phyloP scores from a whole-genome alignment of 2,888 invertebrate genomes.

The Torymus tubicola region DNA sequence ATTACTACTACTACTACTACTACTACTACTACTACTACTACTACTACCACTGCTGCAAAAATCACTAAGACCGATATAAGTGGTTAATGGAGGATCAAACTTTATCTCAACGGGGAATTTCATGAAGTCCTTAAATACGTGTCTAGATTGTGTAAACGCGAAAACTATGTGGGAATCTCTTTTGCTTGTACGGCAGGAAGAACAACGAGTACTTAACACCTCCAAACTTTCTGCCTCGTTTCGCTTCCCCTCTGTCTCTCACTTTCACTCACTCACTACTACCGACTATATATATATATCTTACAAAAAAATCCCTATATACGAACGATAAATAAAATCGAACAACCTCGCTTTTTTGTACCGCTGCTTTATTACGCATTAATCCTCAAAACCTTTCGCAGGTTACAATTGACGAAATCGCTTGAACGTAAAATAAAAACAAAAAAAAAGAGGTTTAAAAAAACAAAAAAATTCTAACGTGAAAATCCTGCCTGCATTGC shows the following conservation, averaged over 20 bases:
- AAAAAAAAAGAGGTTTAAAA: neutral
- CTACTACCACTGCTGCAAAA: conserved; percentile 1
- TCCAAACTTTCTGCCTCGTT: conserved; percentile 18
- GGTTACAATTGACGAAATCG: neutral
- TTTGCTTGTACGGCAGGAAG: conserved; percentile 24
- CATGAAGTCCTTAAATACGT: no score
- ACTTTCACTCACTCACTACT: conserved; percentile 15
- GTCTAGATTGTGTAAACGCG: no score
- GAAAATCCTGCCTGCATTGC: conserved; percentile 48
- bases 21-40: conserved; percentile 25
- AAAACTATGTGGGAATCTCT: conserved; percentile 20
- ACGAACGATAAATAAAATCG: neutral
- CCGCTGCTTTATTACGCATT: conserved; percentile 27
- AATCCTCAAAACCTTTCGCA: neutral
- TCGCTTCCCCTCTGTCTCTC: conserved; percentile 15
- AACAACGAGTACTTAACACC: conserved; percentile 51
- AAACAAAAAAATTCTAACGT: neutral
- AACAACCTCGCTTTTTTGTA: conserved; percentile 25
- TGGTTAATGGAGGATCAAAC: neutral
- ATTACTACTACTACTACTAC: conserved; percentile 13
- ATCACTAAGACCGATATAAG: neutral
- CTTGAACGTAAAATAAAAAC: neutral
- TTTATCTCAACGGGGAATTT: neutral
- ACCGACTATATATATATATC: neutral
- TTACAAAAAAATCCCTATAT: conserved; percentile 1